phyloP scores from a whole-genome alignment of 2,888 invertebrate genomes.

The Phyto melanocephala region DNA sequence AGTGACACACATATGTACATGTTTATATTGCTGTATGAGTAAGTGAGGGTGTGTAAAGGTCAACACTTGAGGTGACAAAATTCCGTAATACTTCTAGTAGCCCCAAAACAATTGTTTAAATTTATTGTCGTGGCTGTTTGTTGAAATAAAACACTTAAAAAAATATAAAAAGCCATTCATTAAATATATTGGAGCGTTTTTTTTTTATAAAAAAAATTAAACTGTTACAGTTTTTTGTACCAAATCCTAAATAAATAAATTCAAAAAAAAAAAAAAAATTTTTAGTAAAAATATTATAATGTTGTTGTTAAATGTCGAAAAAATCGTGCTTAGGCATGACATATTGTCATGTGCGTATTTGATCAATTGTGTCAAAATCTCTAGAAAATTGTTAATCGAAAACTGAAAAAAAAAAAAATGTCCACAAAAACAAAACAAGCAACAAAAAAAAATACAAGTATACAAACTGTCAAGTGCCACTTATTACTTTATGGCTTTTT shows the following conservation, averaged over 20 bases:
- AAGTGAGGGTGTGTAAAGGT: constrained; percentile 63
- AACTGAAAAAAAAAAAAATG: constrained; percentile 14
- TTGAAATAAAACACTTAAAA: constrained; percentile 46
- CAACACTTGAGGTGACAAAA: constrained; percentile 63
- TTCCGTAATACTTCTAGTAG: constrained; percentile 33
- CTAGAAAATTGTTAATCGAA: constrained; percentile 39
- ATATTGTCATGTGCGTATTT: constrained; percentile 65
- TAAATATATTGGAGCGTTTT: constrained; percentile 5
- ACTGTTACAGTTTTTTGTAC: constrained; percentile 6
- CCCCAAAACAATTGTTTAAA: constrained; percentile 33
- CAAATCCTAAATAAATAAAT: constrained; percentile 29
- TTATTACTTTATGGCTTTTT: constrained; percentile 63
- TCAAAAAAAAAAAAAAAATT: constrained; percentile 4
- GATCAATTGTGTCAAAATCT: constrained; percentile 65
- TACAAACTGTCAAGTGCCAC: constrained; percentile 56
- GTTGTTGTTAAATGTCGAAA: constrained; percentile 60
- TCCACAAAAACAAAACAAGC: background rate
- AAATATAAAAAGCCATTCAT: constrained; percentile 38
- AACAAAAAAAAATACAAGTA: background rate
- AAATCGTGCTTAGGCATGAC: constrained; percentile 64
- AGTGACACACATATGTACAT: background rate
- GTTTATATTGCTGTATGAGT: background rate
- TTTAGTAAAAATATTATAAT: constrained; percentile 39
- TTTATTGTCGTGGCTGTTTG: constrained; percentile 20
- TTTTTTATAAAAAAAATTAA: constrained; percentile 11